These are phyloP conservation scores for Penaeus monodon DNA, from an alignment of 2,888 invertebrate species.

Conservation along the genomic window DNA sequence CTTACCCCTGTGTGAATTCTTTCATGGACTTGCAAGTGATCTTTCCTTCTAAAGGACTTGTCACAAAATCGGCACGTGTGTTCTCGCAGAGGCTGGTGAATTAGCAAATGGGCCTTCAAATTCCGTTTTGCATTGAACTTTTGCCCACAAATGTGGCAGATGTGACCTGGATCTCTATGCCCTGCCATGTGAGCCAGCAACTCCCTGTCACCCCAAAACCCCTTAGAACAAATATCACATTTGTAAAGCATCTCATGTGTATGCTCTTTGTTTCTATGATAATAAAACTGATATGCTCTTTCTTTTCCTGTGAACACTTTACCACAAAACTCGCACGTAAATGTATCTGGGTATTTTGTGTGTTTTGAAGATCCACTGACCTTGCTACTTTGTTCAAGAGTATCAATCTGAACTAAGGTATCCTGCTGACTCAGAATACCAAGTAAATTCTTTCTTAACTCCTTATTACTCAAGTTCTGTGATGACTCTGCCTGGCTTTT, in stretches of 20 bases:
- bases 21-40: conserved; percentile 53
- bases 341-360: conserved; percentile 51
- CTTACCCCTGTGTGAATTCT: conserved; percentile 56
- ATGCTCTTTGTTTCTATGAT: conserved; percentile 57
- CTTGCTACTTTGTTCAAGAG: background rate
- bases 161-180: conserved; percentile 50
- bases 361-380: background rate
- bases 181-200: conserved; percentile 39
- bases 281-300: conserved; percentile 58
- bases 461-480: background rate
- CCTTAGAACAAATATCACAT: conserved; percentile 53
- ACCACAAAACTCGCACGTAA: conserved; percentile 61
- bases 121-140: conserved; percentile 47
- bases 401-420: conserved; percentile 17
- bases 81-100: conserved; percentile 34
- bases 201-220: conserved; percentile 60
- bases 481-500: background rate
- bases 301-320: conserved; percentile 55
- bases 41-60: conserved; percentile 56
- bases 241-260: conserved; percentile 48
- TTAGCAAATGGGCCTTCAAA: conserved; percentile 43
- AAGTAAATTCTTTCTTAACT: conserved; percentile 37
- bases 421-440: conserved; percentile 40
- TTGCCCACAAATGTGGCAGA: conserved; percentile 59
- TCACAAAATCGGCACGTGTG: conserved; percentile 49